Evolutionary conservation across 2,888 invertebrate species (phyloP), one percentile per base, ranked within the genome.

Genomic region (Zhuqinia jingwanae): DNA sequence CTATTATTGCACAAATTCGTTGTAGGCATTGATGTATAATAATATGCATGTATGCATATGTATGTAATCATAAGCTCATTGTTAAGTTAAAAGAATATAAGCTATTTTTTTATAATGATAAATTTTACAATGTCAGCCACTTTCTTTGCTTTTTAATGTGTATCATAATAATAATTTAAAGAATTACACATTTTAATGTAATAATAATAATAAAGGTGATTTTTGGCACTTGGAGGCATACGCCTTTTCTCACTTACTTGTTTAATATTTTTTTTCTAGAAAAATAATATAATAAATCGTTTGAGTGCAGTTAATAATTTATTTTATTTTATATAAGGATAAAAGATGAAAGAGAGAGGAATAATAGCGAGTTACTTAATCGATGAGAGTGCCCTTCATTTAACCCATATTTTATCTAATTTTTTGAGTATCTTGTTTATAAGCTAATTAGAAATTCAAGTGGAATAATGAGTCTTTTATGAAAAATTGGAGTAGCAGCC

Each of bases 161-260:
- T 1, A 56, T 27, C 36, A n/a, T 30, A 68, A 68, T 45, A 45
- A 11, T 45, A 45, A 8, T 45, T 65, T 42, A 30, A 30, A 65
- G 30, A 42, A 6, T 65, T 42, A n/a, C 36, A 30, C 17, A 63
- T 63, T 63, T 63, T 15, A 50, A 15, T 47, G 47, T 20, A 78
- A 58, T 45, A 75, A 76, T 76, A 76, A 53, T n/a, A 53, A 20
- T 25, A 63, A 42, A 80, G 27, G 42, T 20, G 45, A 53, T 80
- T 80, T 78, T 80, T 68, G 68, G 80, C 80, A 80, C 68, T 22
- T 80, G 42, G 11, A 53, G 68, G 25, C 80, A 56, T 56, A 68
- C 80, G 80, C 68, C 68, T 56, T 68, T 77, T 80, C 68, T 68
- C 50, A 65, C 78, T 13, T 30, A 22, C 13, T 22, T 20, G n/a